A percentile compares a stretch with the other conserved stretches of the same genome.
These are phyloP conservation scores for Enteromius fasciolatus DNA, from an alignment of 2,797 vertebrate species.

Conservation along the genomic window DNA sequence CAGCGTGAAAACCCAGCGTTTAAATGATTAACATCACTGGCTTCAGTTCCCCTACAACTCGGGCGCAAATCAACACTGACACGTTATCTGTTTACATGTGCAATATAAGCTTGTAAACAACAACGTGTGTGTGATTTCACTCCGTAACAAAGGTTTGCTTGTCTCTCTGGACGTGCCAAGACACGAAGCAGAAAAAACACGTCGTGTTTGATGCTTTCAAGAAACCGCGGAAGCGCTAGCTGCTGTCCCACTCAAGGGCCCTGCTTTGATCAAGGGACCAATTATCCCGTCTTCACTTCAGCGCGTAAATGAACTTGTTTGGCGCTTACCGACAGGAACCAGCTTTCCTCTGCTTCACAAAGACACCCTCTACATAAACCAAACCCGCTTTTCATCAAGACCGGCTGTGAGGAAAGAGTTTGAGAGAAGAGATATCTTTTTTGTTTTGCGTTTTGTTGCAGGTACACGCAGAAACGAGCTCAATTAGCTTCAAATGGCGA, in stretches of 20 bases:
- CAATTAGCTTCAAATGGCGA: conserved; percentile 13
- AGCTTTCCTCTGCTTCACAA: conserved; percentile 1
- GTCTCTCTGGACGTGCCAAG: neutral
- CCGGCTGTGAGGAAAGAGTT: neutral
- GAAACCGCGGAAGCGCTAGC: conserved; percentile 20
- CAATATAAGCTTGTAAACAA: neutral
- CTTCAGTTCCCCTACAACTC: neutral
- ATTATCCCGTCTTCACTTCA: conserved; percentile 58
- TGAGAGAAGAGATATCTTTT: conserved; percentile 9
- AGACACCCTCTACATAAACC: neutral
- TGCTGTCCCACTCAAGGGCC: conserved; percentile 52
- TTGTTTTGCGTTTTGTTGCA: neutral
- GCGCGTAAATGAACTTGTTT: conserved; percentile 49
- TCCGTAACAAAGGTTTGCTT: neutral
- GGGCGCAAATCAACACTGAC: neutral
- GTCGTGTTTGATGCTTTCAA: neutral
- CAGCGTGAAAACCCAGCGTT: neutral
- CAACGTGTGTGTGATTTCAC: neutral
- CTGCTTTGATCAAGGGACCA: conserved; percentile 65
- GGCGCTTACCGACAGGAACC: conserved; percentile 42
- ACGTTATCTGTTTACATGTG: neutral
- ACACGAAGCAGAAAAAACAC: neutral
- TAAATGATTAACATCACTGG: neutral
- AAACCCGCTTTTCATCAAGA: neutral
- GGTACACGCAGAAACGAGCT: neutral